Evolutionary conservation across 2,888 invertebrate species (phyloP).

Genomic region (Orthosia gracilis): DNA sequence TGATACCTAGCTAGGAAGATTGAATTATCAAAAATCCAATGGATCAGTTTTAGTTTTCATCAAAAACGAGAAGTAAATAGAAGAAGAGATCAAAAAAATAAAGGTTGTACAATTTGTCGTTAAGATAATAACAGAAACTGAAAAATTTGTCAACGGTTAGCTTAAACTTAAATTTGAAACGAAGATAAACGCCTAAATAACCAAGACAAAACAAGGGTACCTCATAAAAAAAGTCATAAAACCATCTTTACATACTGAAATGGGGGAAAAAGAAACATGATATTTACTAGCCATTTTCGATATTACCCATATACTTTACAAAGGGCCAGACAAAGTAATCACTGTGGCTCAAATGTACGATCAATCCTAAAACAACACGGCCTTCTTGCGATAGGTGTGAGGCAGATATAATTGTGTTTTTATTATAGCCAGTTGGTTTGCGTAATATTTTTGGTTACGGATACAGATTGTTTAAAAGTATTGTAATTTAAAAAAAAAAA

Average conservation of each 20-base stretch:
- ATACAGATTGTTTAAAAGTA: too few species aligned
- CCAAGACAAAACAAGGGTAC: not conserved
- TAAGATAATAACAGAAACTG: too few species aligned
- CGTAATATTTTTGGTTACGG: not conserved
- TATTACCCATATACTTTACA: constrained; percentile 36
- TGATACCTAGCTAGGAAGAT: too few species aligned
- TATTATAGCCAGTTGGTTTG: not conserved
- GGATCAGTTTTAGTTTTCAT: too few species aligned
- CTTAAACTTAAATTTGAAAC: too few species aligned
- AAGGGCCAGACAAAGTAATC: constrained; percentile 39
- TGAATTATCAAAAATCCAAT: too few species aligned
- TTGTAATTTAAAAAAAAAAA: too few species aligned
- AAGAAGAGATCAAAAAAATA: too few species aligned
- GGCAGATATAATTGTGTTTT: constrained; percentile 18
- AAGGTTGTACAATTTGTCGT: too few species aligned
- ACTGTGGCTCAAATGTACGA: constrained; percentile 28
- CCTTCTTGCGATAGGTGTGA: not conserved
- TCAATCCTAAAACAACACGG: constrained; percentile 53
- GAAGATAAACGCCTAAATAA: not conserved
- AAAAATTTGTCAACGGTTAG: too few species aligned
- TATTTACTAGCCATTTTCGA: constrained; percentile 26
- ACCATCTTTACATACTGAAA: constrained; percentile 17
- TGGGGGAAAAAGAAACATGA: constrained; percentile 21
- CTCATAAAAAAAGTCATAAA: constrained; percentile 27
- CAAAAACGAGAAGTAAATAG: too few species aligned